A percentile compares a stretch with the other conserved stretches of the same genome.
Conservation (phyloP, 1,140 invertebrate species). For the Monochamus saltuarius region DNA sequence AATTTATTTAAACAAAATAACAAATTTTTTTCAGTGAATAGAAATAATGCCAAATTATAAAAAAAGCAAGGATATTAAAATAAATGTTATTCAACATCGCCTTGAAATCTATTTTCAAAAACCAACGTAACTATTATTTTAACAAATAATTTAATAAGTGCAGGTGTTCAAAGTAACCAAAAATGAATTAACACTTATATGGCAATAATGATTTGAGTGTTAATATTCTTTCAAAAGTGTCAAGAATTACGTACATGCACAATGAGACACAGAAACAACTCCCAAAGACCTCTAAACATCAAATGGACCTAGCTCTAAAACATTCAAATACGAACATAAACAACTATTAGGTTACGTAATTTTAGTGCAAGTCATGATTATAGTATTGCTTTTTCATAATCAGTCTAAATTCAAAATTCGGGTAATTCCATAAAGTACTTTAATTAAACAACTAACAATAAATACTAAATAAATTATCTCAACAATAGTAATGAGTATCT, state of each 20-base stretch:
- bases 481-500: constrained; percentile 40
- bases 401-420: constrained; percentile 44
- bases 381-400: constrained; percentile 39
- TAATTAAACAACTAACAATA: constrained; percentile 31
- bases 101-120: not conserved
- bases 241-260: constrained; percentile 19
- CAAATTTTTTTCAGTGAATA: too few species aligned
- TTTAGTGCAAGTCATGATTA: constrained; percentile 32
- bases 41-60: too few species aligned
- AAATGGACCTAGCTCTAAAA: constrained; percentile 23
- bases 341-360: constrained; percentile 13
- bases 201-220: not conserved
- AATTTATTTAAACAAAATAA: too few species aligned
- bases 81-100: not conserved
- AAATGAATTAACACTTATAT: not conserved
- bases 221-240: not conserved
- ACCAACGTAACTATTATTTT: not conserved
- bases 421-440: constrained; percentile 36
- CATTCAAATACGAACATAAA: constrained; percentile 32
- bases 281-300: constrained; percentile 18
- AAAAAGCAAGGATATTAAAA: not conserved
- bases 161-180: not conserved
- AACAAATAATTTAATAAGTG: not conserved
- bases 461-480: constrained; percentile 40
- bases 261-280: constrained; percentile 25